Base-by-base conservation (phyloP, 1,140 invertebrate genomes). In the Harpegnathos saltator region DNA sequence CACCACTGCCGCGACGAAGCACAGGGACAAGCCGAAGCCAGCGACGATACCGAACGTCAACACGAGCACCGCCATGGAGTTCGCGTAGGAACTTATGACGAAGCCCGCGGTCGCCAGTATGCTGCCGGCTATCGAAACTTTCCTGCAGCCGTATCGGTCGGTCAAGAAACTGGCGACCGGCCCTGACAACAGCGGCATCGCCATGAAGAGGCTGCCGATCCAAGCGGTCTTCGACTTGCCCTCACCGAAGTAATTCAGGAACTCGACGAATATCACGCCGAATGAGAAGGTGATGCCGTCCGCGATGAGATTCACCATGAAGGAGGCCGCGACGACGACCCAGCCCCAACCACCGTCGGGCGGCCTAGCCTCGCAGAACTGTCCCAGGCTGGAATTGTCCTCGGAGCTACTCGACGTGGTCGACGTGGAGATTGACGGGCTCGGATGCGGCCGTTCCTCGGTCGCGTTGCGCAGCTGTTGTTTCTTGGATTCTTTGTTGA, bases 281-380 rank as follows among this genome's bases (percentile, higher is more conserved):
- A 99, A 99, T 0, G 98, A 98, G 90, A 99, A 98, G 58, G 98
- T 98, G n/a, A 99, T 97, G 0, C 98, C 98, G 93, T 99, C 98
- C n/a, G 98, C 98, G 85, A 99, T 98, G 26, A 99, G 95, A 92
- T 98, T 98, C 66, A 98, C 97, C 93, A 98, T 95, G 89, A 99
- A 98, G 0, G 98, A 97, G 92, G 97, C 95, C 92, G 96, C 97
- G 71, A 98, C 95, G 90, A 98, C 95, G 75, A 98, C 96, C 97
- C 97, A 97, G 22, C 97, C 97, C 96, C 96, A 97, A 0, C 97
- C 97, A 22, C 97, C 97, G 89, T 97, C 97, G 0, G 97, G 97
- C 0, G 97, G 95, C 56, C 95, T 93, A 0, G 96, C 95, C 90
- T 97, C 96, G 0, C 96, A 95, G 52, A 93, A 91, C 72, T 96